Percentiles rank a stretch among this genome's conserved stretches.
Conservation (phyloP, 1,140 invertebrate species). For the Pseudomyrmex concolor region DNA sequence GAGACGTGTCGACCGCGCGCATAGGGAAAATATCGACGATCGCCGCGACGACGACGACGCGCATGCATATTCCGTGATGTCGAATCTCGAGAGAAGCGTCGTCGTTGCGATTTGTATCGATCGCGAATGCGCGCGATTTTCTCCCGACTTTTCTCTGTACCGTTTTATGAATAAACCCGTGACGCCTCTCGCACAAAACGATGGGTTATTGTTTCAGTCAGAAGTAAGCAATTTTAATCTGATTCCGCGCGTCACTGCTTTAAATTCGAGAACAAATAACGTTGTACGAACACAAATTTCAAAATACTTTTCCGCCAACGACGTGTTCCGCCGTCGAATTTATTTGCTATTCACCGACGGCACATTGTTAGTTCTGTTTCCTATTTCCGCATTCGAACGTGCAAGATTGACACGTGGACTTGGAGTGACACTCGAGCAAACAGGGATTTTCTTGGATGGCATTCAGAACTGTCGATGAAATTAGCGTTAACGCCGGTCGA, state of each 20-base stretch:
- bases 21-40: conserved; percentile 62
- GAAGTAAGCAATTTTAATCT: too few species aligned
- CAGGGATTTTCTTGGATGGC: background rate
- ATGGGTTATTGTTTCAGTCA: background rate
- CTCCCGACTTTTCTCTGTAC: background rate
- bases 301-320: too few species aligned
- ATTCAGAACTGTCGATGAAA: background rate
- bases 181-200: background rate
- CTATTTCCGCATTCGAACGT: too few species aligned
- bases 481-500: background rate
- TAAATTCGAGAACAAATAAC: background rate
- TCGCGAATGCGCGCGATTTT: background rate
- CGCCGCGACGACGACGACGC: conserved; percentile 6
- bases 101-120: conserved; percentile 36
- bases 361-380: too few species aligned
- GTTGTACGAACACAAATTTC: too few species aligned
- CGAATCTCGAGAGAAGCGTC: conserved; percentile 13
- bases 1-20: conserved; percentile 27
- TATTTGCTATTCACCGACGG: too few species aligned
- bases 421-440: too few species aligned
- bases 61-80: conserved; percentile 17
- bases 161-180: background rate
- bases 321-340: too few species aligned
- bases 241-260: too few species aligned
- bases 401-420: too few species aligned